Conservation (phyloP, 1,140 invertebrate species). For the Bilobella aurantiaca region DNA sequence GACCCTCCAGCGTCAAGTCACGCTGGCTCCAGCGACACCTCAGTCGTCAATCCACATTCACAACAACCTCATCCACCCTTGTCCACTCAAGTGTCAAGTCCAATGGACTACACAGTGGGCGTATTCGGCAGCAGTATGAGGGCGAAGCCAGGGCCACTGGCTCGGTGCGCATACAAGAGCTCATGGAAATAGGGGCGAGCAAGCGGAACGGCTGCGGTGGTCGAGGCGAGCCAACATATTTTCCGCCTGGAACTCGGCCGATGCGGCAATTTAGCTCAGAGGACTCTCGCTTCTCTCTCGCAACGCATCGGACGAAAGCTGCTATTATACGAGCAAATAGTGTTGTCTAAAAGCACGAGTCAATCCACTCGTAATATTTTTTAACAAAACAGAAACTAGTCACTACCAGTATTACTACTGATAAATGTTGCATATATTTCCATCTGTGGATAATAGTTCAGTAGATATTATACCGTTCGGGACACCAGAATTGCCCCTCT, state of each 20-base stretch:
- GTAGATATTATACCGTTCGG: no score
- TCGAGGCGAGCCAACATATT: neutral
- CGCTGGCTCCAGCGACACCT: slow-evolving; percentile 35
- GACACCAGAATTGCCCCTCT: no score
- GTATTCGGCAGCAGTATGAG: slow-evolving; percentile 8
- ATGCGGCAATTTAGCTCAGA: slow-evolving; percentile 30
- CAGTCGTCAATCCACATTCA: slow-evolving; percentile 37
- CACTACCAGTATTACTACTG: no score
- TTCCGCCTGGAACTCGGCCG: slow-evolving; percentile 23
- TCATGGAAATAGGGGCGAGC: slow-evolving; percentile 17
- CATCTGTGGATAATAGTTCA: no score
- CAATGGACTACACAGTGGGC: neutral
- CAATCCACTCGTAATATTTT: no score
- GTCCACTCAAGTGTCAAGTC: slow-evolving; percentile 31
- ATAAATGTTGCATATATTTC: no score
- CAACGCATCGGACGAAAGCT: slow-evolving; percentile 17
- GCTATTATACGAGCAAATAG: slow-evolving; percentile 33
- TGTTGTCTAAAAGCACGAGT: slow-evolving; percentile 30
- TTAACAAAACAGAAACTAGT: no score
- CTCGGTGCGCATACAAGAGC: slow-evolving; percentile 7
- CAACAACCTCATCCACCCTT: slow-evolving; percentile 33
- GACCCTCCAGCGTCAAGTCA: slow-evolving; percentile 11
- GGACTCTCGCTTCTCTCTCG: neutral
- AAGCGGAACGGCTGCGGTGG: neutral
- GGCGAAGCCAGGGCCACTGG: slow-evolving; percentile 15